Evolutionary conservation across 2,113 vertebrate species (phyloP), one percentile per base, ranked within the genome.

Genomic region (Triplophysa tibetana): DNA sequence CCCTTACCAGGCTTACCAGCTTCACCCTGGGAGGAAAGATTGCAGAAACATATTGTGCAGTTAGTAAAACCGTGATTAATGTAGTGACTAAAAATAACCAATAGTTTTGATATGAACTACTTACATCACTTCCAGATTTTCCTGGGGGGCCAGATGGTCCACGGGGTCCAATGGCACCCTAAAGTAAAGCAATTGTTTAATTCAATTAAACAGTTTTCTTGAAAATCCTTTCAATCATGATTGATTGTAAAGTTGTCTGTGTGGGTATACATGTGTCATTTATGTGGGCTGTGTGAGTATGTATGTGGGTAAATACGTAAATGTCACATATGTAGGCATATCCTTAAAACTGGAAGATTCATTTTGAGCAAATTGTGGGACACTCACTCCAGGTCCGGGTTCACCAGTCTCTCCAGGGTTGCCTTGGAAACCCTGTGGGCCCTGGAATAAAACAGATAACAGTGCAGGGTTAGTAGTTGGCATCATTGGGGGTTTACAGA

Each of bases 351-450:
- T 29, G 41, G 29, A 4, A 63, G 8, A 12, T 19, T 58, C 21
- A 70, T 26, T 62, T 29, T 64, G 48, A 58, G 8, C 14, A 26
- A 61, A 2, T 50, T 64, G 62, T 48, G 16, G 64, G 45, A 79
- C 86, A 95, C 96, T 96, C 88, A 98, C 96, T 86, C 90, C 88
- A 82, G 96, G 81, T 0, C 97, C 97, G 0, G 96, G 89, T 90
- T 98, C 97, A 50, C 97, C 97, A 38, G 96, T 89, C 88, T 98
- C 97, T 10, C 97, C 97, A 10, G 94, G 94, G 82, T 85, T 90
- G 83, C 97, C 97, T 92, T 98, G 97, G 92, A 98, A 98, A 89
- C 97, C 97, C 91, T 98, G 97, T 86, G 96, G 96, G 24, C 97
- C 97, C 97, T 98, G 83, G 45, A 86, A 88, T 11, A 23, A 70